These are phyloP conservation scores for Hydractinia symbiolongicarpus DNA, from an alignment of 30 jellyfish, hydroid and myxozoan species.

Conservation along the genomic window DNA sequence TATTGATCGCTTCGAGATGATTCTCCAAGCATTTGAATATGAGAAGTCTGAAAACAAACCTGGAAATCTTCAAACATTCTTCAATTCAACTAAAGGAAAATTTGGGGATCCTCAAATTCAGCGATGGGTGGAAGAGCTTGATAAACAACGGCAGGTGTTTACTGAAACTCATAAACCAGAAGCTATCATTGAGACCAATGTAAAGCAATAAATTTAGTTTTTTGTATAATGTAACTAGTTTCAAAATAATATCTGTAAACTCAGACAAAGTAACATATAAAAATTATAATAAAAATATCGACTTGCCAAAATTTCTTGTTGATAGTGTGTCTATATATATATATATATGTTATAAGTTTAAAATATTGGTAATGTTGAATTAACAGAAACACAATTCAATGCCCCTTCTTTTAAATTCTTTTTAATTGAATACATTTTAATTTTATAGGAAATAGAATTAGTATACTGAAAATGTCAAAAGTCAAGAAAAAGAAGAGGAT, in stretches of 20 bases:
- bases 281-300: background rate
- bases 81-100: background rate
- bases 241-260: no score
- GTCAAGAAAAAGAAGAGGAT: slow-evolving; percentile 45
- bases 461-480: slow-evolving; percentile 13
- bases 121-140: background rate
- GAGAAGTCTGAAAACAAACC: slow-evolving; percentile 56
- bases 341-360: background rate
- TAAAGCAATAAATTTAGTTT: no score
- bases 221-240: no score
- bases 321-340: background rate
- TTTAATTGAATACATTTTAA: background rate
- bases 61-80: slow-evolving; percentile 2
- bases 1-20: slow-evolving; percentile 93
- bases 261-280: no score
- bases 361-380: background rate
- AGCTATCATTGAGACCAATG: background rate
- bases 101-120: background rate
- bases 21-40: slow-evolving; percentile 85
- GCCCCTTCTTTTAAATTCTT: background rate
- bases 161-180: background rate
- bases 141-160: background rate
- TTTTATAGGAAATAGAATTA: background rate
- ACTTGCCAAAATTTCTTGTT: background rate
- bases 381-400: background rate